Conservation (phyloP, 2,797 vertebrate genomes). For the Sebastes taczanowskii region DNA sequence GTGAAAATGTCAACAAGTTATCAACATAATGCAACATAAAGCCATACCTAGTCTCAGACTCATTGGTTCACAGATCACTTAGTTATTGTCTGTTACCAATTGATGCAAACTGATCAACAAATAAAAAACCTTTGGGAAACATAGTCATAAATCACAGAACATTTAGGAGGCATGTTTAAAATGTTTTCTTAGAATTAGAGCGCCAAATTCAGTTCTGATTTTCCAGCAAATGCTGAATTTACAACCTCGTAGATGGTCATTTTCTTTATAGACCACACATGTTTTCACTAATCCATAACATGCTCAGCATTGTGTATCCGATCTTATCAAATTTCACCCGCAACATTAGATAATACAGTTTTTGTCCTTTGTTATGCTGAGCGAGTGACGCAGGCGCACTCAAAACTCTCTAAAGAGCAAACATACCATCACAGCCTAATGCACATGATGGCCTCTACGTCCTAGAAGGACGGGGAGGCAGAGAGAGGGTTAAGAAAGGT, state of each 20-base stretch:
- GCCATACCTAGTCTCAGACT: neutral
- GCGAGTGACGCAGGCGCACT: neutral
- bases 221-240: neutral
- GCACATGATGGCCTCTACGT: neutral
- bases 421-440: slow-evolving; percentile 2
- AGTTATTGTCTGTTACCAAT: neutral
- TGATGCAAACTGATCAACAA: neutral
- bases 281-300: neutral
- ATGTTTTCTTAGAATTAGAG: neutral
- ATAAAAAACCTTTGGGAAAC: neutral
- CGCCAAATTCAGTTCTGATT: neutral
- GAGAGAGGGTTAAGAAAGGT: slow-evolving; percentile 30
- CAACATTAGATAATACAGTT: neutral
- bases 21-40: neutral
- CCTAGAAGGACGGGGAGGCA: slow-evolving; percentile 14
- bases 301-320: neutral
- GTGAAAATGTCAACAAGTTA: neutral
- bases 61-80: neutral
- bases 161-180: neutral
- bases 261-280: neutral
- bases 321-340: neutral
- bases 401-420: neutral
- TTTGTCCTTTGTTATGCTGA: neutral
- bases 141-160: neutral
- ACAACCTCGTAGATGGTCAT: neutral